phyloP scores from a whole-genome alignment of 2,113 vertebrate genomes.

The Dipodomys stephensi region DNA sequence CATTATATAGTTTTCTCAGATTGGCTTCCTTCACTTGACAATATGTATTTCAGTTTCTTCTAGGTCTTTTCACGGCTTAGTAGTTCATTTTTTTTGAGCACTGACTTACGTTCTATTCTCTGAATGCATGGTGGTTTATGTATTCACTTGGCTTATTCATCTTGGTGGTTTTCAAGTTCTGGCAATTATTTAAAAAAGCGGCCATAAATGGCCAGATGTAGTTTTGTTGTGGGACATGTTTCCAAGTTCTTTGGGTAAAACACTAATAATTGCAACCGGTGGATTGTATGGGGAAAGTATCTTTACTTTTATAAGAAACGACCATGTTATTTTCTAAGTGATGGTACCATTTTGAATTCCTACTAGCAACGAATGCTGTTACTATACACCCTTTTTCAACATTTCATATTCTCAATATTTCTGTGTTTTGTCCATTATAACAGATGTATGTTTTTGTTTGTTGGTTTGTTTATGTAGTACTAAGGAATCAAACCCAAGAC shows the following conservation, averaged over 20 bases:
- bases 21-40: too few species aligned
- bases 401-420: background rate
- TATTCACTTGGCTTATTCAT: background rate
- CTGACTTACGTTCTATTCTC: too few species aligned
- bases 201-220: background rate
- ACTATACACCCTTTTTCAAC: too few species aligned
- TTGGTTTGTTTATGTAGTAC: too few species aligned
- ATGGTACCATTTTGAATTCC: background rate
- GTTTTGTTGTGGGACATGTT: background rate
- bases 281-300: background rate
- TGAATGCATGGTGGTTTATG: too few species aligned
- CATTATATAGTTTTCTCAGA: too few species aligned
- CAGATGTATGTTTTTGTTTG: background rate
- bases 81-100: too few species aligned
- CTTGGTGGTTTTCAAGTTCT: background rate
- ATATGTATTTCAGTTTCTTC: too few species aligned
- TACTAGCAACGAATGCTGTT: background rate
- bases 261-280: background rate
- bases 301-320: background rate
- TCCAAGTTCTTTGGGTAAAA: background rate
- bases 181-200: background rate
- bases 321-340: background rate
- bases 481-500: too few species aligned
- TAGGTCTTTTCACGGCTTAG: too few species aligned
- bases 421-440: background rate